A percentile compares a stretch with the other conserved stretches of the same genome.
Conservation (phyloP, 2,113 vertebrate genomes). For the Nothobranchius furzeri region DNA sequence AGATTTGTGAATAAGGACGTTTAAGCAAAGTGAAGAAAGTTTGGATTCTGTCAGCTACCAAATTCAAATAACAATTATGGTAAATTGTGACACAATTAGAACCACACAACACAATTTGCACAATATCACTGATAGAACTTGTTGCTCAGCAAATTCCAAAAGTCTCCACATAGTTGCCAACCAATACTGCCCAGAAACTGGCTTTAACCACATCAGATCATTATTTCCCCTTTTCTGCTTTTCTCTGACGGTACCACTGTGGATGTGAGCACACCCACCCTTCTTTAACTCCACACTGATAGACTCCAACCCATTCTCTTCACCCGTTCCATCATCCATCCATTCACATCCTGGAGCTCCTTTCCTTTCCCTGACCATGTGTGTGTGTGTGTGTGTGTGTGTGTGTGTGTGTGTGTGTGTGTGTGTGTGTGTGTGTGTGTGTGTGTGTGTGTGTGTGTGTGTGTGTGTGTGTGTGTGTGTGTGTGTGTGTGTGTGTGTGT, state of each 20-base stretch:
- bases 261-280: constrained; percentile 11
- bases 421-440: constrained; percentile 13
- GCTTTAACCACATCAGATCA: no score
- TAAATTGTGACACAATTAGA: no score
- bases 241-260: neutral
- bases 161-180: neutral
- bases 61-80: no score
- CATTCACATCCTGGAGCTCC: constrained; percentile 42
- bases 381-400: neutral
- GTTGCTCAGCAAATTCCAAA: no score
- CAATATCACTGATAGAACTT: no score
- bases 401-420: constrained; percentile 2
- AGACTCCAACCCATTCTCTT: constrained; percentile 47
- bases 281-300: constrained; percentile 51
- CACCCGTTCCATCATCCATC: constrained; percentile 28
- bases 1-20: no score
- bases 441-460: neutral
- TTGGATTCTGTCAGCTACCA: no score
- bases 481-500: constrained; percentile 12
- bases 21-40: no score
- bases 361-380: constrained; percentile 28
- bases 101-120: no score
- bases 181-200: no score
- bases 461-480: neutral
- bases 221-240: constrained; percentile 3